phyloP scores from a whole-genome alignment of 2,113 vertebrate genomes.

The Notechis scutatus region DNA sequence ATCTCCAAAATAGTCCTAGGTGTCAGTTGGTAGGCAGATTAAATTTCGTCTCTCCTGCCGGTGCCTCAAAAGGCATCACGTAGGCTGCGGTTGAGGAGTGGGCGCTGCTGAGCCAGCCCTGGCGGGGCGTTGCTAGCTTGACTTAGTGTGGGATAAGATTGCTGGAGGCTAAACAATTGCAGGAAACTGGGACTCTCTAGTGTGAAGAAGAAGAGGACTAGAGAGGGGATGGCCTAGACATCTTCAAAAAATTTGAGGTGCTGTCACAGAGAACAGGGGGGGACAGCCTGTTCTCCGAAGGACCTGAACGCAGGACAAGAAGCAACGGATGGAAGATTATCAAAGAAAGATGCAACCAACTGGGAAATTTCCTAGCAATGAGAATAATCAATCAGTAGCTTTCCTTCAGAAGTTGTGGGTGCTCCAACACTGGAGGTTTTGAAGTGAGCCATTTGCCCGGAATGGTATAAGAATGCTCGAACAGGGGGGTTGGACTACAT shows the following conservation, averaged over 20 bases:
- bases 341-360: background rate
- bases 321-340: background rate
- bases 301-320: background rate
- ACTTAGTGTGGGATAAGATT: background rate
- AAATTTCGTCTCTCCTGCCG: constrained; percentile 53
- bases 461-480: background rate
- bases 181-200: background rate
- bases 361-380: background rate
- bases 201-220: background rate
- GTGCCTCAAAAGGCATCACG: constrained; percentile 49
- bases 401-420: background rate
- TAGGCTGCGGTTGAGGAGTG: background rate
- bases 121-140: background rate
- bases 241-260: background rate
- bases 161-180: background rate
- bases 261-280: background rate
- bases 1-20: constrained; percentile 85
- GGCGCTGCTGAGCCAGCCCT: background rate
- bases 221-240: too few species aligned
- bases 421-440: background rate
- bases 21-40: constrained; percentile 77
- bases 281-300: background rate
- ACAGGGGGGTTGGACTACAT: background rate
- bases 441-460: background rate
- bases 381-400: background rate